Percentiles rank a stretch among this genome's conserved stretches.
Evolutionary conservation across 2,888 invertebrate genomes (phyloP).

Genomic region (Ophioninae sp.): DNA sequence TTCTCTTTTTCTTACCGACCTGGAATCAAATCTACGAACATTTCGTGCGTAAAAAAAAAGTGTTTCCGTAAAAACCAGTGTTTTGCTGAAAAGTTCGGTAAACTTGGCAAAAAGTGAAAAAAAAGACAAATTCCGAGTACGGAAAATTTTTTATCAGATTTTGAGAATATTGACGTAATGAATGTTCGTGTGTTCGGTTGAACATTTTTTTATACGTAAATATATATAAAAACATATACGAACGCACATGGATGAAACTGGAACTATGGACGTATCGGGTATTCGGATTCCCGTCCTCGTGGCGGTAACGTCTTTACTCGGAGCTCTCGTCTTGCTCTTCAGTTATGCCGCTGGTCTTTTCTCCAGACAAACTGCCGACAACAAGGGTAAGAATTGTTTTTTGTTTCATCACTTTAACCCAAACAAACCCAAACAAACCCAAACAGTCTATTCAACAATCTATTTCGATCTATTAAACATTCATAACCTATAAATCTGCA

Average conservation of each 20-base stretch:
- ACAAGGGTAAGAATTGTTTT: slow-evolving; percentile 67
- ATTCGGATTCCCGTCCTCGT: slow-evolving; percentile 60
- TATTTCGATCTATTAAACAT: neutral
- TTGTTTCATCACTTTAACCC: neutral
- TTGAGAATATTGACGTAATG: neutral
- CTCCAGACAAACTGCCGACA: slow-evolving; percentile 50
- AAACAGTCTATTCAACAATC: too few relatives aligned
- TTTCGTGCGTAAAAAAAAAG: neutral
- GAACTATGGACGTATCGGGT: slow-evolving; percentile 47
- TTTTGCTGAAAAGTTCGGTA: neutral
- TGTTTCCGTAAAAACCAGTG: neutral
- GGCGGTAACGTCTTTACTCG: slow-evolving; percentile 64
- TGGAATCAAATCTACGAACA: neutral
- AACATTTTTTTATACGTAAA: neutral
- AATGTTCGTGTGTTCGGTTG: neutral
- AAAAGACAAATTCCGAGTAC: slow-evolving; percentile 2
- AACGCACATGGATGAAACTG: slow-evolving; percentile 56
- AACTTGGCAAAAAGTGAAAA: neutral
- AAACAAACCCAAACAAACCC: too few relatives aligned
- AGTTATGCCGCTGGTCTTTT: slow-evolving; percentile 67
- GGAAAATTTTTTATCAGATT: neutral
- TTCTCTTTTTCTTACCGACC: neutral
- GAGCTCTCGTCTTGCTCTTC: slow-evolving; percentile 65
- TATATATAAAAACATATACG: slow-evolving; percentile 1
- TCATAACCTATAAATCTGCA: neutral